A percentile compares a stretch with the other conserved stretches of the same genome.
These are phyloP conservation scores for Phyto melanocephala DNA, from an alignment of 2,888 invertebrate species.

Conservation along the genomic window DNA sequence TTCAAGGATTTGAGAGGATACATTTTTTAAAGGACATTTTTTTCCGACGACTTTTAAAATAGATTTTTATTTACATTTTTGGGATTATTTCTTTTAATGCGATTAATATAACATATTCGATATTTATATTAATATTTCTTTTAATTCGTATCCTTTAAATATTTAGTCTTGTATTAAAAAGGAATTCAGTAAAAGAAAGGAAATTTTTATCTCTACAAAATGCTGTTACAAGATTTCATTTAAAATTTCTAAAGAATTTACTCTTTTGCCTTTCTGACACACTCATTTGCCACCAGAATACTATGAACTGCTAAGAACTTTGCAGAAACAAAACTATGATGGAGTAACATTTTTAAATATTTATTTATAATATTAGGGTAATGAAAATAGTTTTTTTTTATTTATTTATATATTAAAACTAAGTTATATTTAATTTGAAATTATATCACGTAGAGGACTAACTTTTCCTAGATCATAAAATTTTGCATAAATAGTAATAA, in stretches of 20 bases:
- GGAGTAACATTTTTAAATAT: neutral
- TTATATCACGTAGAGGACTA: neutral
- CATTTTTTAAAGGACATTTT: too few relatives aligned
- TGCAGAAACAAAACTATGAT: neutral
- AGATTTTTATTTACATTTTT: too few relatives aligned
- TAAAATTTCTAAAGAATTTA: neutral
- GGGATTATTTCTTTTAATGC: too few relatives aligned
- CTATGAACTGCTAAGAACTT: neutral
- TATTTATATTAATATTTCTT: too few relatives aligned
- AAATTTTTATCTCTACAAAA: too few relatives aligned
- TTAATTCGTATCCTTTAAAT: too few relatives aligned
- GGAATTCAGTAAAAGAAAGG: too few relatives aligned
- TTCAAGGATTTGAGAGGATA: too few relatives aligned
- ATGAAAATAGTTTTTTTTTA: conserved; percentile 4
- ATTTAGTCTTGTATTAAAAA: too few relatives aligned
- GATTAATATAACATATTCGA: too few relatives aligned
- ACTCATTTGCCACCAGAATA: neutral
- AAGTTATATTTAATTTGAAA: neutral
- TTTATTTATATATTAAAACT: neutral
- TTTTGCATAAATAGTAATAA: neutral
- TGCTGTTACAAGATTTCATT: too few relatives aligned
- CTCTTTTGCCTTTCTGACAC: neutral
- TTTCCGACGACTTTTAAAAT: too few relatives aligned
- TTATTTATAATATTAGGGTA: neutral
- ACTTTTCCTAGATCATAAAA: neutral